A percentile compares a stretch with the other conserved stretches of the same genome.
phyloP scores from a whole-genome alignment of 2,888 invertebrate species.

The Nephrotoma appendiculata region DNA sequence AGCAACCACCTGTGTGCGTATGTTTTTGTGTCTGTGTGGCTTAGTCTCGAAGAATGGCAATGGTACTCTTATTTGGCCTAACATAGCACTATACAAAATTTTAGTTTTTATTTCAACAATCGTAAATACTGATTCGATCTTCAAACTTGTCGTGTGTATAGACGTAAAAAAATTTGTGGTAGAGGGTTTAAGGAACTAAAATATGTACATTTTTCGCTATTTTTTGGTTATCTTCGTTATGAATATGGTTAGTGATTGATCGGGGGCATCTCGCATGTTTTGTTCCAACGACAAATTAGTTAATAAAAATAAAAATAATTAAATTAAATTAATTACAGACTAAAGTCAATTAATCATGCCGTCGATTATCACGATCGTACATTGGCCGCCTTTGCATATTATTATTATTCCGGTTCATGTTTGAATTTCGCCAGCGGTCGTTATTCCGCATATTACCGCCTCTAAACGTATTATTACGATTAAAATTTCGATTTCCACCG shows the following conservation, averaged over 20 bases:
- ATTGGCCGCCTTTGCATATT: background rate
- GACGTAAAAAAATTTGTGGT: background rate
- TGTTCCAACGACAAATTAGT: background rate
- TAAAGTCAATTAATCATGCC: background rate
- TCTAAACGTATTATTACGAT: background rate
- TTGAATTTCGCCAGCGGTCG: background rate
- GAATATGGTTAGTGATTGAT: background rate
- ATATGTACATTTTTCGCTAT: background rate
- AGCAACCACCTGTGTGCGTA: background rate
- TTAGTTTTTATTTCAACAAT: background rate
- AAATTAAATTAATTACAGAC: background rate
- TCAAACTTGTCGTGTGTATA: background rate
- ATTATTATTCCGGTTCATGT: background rate
- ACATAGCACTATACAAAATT: background rate
- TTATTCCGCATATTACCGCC: background rate
- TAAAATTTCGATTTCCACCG: background rate
- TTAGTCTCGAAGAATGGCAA: background rate
- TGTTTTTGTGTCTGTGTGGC: background rate
- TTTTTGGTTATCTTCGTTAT: background rate
- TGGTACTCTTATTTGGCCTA: background rate
- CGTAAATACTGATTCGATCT: background rate
- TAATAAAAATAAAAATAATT: background rate
- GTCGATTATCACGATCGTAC: conserved; percentile 2
- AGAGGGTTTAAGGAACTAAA: background rate
- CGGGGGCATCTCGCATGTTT: background rate